Conservation (phyloP, 2,113 vertebrate genomes). For the human region GRCh38 chr7:1515001-1515500, state of each 20-base stretch:
- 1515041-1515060: background rate
- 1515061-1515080: background rate
- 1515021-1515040: background rate
- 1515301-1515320: slow-evolving; percentile 60
- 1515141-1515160: background rate
- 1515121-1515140: background rate
- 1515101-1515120: background rate
- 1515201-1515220: background rate
- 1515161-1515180: background rate
- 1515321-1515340: slow-evolving; percentile 71
- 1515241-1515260: background rate
- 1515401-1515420: background rate
- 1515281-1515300: accelerated
- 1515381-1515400: slow-evolving; percentile 82
- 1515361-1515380: slow-evolving; percentile 86
- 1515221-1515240: too few relatives aligned
- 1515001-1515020: background rate
- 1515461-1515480: background rate
- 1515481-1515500: background rate
- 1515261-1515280: background rate
- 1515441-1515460: background rate
- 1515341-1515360: slow-evolving; percentile 87
- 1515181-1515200: accelerated
- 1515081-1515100: background rate
- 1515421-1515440: background rate